phyloP scores from a whole-genome alignment of 2,113 vertebrate species.

The Anguilla japonica region DNA sequence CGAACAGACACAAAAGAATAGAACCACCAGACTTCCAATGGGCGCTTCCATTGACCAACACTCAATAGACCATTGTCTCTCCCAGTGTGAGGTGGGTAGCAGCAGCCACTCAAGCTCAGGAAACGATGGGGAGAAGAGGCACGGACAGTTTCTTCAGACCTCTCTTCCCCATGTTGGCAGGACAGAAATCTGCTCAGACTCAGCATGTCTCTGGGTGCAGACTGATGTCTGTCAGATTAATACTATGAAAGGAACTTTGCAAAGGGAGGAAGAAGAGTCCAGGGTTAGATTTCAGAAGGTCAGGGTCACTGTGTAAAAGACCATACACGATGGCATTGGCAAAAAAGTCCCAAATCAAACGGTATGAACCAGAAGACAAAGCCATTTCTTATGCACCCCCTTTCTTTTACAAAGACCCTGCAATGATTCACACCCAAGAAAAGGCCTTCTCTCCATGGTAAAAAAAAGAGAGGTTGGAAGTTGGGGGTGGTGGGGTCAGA shows the following conservation, averaged over 20 bases:
- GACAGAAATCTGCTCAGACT: slow-evolving; percentile 18
- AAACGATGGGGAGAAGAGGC: not conserved
- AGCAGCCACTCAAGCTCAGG: slow-evolving; percentile 17
- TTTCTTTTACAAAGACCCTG: not conserved
- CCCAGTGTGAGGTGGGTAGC: not conserved
- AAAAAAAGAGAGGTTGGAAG: slow-evolving; percentile 36
- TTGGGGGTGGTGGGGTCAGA: not conserved
- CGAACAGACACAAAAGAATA: not conserved
- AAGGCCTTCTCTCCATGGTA: not conserved
- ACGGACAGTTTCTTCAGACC: not conserved
- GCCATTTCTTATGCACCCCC: not conserved
- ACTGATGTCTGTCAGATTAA: slow-evolving; percentile 6
- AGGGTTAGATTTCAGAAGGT: slow-evolving; percentile 8
- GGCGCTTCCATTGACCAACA: slow-evolving; percentile 11
- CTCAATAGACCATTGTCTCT: slow-evolving; percentile 23
- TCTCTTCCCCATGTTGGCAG: not conserved
- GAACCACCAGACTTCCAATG: not conserved
- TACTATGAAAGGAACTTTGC: not conserved
- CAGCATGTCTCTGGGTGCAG: slow-evolving; percentile 9
- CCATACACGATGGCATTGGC: not conserved
- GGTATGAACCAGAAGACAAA: not conserved
- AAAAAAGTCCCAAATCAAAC: not conserved
- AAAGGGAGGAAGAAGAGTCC: not conserved
- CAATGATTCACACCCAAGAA: not conserved
- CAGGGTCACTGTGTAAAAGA: slow-evolving; percentile 11